Base-by-base conservation (phyloP, 2,113 vertebrate species). In the Thunnus maccoyii region DNA sequence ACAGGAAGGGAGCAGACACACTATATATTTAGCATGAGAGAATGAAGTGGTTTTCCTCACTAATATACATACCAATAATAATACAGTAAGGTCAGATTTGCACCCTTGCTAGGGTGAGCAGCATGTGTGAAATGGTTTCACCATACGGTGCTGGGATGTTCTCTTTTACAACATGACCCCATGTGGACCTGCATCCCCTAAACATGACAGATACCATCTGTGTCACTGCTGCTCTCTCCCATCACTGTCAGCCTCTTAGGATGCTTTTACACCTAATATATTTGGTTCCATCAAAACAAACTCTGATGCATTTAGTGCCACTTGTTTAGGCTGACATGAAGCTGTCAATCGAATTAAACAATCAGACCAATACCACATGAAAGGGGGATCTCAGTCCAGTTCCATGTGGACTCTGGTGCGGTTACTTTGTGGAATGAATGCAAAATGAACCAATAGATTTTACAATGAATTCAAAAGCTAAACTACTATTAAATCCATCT, bases 41-140 rank as follows among this genome's bases (percentile, higher is more conserved):
- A 27, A 12, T 47, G 50, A 30, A 46, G 15, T 51, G 3, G 4
- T 48, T 46, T 62, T 65, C 22, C 46, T 68, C 17, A 27, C 63
- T 55, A 18, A 64, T 75, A 41, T 41, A 30, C 27, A 30, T 30
- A 30, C 27, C 4, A 30, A 30, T 30, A 30, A 30, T 30, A 30
- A 30, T 30, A 30, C 65, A 68, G 25, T 22, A 61, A 65, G 41
- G 50, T 72, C 51, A 80, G 44, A 64, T 11, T 46, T 62, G 18
- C 57, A 27, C 41, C 36, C 44, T 71, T 20, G 15, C 18, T 48
- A n/a, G 54, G 27, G 50, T 60, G 17, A 81, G 65, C 63, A 73
- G 9, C 57, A 76, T 56, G 66, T 87, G 72, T 77, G 64, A 86
- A 78, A 83, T 25, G 20, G 58, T 66, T 85, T 81, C n/a, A 41